These are phyloP conservation scores for Hipposideros larvatus DNA, from an alignment of 2,797 vertebrate species.

Conservation along the genomic window DNA sequence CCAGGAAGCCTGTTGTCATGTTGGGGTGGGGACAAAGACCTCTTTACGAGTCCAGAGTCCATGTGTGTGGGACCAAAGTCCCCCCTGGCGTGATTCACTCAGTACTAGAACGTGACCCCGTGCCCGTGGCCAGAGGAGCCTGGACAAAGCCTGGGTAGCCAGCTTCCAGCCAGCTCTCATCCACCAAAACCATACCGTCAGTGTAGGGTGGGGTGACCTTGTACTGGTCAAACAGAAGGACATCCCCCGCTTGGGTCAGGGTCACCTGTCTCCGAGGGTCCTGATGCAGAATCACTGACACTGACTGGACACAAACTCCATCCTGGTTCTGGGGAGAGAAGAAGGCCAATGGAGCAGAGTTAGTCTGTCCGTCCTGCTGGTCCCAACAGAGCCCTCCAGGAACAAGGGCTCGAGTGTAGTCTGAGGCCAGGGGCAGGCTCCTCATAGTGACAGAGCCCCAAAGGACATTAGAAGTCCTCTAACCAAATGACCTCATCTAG, in stretches of 20 bases:
- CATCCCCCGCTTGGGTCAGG: slow-evolving; percentile 94
- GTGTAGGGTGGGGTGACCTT: slow-evolving; percentile 95
- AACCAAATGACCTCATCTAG: background rate
- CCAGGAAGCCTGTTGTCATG: background rate
- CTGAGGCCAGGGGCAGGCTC: background rate
- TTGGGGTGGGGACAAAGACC: background rate
- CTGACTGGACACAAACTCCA: slow-evolving; percentile 95
- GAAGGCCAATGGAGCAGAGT: background rate
- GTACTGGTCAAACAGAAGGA: slow-evolving; percentile 96
- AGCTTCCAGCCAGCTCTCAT: background rate
- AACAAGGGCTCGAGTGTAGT: background rate
- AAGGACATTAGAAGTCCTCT: background rate
- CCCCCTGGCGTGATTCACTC: background rate
- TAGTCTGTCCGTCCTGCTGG: background rate
- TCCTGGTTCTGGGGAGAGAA: slow-evolving; percentile 93
- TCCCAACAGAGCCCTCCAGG: background rate
- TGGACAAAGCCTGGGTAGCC: background rate
- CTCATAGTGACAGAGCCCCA: background rate
- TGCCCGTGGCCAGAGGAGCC: background rate
- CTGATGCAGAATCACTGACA: slow-evolving; percentile 94
- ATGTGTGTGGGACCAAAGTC: background rate
- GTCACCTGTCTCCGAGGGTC: slow-evolving; percentile 96
- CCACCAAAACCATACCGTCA: slow-evolving; percentile 91
- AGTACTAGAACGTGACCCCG: background rate
- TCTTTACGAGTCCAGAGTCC: background rate